These are phyloP conservation scores for Halcyon senegalensis DNA, from an alignment of 2,113 vertebrate genomes.

Conservation along the genomic window DNA sequence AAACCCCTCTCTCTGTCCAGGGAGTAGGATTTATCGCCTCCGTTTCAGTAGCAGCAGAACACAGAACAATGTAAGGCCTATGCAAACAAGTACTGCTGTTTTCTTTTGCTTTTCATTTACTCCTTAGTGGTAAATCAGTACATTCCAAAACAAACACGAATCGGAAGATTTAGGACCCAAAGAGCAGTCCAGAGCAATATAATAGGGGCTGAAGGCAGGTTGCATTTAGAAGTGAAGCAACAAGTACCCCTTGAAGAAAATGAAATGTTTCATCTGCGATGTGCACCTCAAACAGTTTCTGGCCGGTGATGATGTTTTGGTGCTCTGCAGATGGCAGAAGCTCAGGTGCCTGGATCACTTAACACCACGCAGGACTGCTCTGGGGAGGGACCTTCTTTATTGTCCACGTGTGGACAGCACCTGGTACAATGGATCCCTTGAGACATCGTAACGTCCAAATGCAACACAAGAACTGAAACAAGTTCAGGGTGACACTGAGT, in stretches of 20 bases:
- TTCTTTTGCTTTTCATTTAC: conserved; percentile 41
- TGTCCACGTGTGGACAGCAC: neutral
- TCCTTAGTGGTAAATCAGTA: neutral
- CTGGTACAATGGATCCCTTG: neutral
- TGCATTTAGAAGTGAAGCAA: neutral
- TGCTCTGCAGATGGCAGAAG: neutral
- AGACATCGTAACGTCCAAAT: neutral
- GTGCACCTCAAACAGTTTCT: neutral
- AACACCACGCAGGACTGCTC: neutral
- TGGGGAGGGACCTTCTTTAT: accelerated
- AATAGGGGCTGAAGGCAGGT: neutral
- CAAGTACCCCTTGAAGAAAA: neutral
- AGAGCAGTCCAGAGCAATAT: neutral
- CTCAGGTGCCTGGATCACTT: neutral
- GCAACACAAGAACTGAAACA: neutral
- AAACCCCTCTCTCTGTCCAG: neutral
- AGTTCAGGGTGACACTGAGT: neutral
- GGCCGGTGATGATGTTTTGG: neutral
- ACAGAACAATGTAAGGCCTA: conserved; percentile 22
- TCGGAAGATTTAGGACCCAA: neutral
- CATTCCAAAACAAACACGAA: conserved; percentile 28
- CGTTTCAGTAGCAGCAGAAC: conserved; percentile 11
- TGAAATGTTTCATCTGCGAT: neutral
- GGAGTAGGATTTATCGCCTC: conserved; percentile 9
- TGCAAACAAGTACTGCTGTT: neutral